These are phyloP conservation scores for Apaloderma vittatum DNA, from an alignment of 2,113 vertebrate genomes.

Conservation along the genomic window DNA sequence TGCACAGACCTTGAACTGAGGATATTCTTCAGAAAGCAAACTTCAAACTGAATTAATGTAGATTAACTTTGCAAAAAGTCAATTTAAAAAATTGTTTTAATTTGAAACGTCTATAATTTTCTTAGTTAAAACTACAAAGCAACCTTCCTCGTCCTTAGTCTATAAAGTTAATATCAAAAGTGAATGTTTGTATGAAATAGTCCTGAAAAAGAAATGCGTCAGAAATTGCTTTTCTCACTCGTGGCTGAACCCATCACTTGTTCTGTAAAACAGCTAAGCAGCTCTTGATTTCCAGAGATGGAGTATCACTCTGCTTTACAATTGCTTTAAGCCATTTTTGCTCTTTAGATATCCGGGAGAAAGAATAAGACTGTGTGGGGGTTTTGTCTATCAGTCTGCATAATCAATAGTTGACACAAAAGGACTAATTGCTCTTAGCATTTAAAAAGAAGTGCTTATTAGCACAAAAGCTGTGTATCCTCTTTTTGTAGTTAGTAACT, in stretches of 20 bases:
- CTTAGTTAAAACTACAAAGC: neutral
- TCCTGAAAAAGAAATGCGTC: neutral
- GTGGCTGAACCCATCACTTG: neutral
- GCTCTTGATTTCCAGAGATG: neutral
- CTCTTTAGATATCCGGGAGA: slow-evolving; percentile 37
- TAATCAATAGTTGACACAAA: slow-evolving; percentile 72
- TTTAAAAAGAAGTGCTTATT: slow-evolving; percentile 69
- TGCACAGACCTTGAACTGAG: neutral
- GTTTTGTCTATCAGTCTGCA: slow-evolving; percentile 52
- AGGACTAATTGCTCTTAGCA: slow-evolving; percentile 67
- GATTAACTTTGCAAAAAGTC: neutral
- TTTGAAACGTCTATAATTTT: neutral
- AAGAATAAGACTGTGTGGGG: slow-evolving; percentile 17
- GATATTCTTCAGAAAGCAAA: neutral
- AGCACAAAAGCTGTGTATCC: slow-evolving; percentile 55
- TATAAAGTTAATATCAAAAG: neutral
- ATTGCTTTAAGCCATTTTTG: slow-evolving; percentile 17
- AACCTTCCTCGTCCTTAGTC: neutral
- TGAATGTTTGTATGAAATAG: neutral
- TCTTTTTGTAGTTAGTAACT: slow-evolving; percentile 50
- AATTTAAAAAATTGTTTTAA: neutral
- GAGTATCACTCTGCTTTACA: neutral
- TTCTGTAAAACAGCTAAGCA: neutral
- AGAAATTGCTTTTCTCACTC: neutral
- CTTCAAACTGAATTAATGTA: neutral